Conservation (phyloP, 2,113 vertebrate genomes). For the Nothoprocta perdicaria region DNA sequence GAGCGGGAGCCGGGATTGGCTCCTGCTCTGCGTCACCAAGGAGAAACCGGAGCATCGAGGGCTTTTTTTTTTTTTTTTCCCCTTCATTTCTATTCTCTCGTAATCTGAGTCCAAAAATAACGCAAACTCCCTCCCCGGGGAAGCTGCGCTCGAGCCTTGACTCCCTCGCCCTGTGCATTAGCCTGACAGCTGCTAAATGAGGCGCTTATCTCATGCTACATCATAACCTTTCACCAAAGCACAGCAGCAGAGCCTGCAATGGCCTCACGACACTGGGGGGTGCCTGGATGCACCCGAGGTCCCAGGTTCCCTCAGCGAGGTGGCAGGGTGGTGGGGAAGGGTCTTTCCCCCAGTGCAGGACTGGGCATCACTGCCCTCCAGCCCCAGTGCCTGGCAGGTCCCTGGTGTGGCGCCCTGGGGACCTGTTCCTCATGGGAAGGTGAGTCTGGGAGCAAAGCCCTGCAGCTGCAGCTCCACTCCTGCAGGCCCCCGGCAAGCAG, state of each 20-base stretch:
- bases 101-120: constrained; percentile 49
- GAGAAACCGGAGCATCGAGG: neutral
- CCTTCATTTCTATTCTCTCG: constrained; percentile 47
- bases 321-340: rapidly evolving
- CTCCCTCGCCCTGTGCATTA: constrained; percentile 10
- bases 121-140: constrained; percentile 19
- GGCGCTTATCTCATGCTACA: constrained; percentile 16
- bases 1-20: neutral
- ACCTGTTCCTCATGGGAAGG: too few relatives aligned
- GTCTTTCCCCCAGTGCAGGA: neutral
- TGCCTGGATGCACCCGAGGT: neutral
- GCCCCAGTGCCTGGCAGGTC: too few relatives aligned
- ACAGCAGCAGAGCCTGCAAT: neutral
- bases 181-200: constrained; percentile 21
- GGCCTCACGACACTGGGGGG: too few relatives aligned
- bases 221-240: neutral
- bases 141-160: constrained; percentile 12
- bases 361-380: neutral
- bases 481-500: too few relatives aligned
- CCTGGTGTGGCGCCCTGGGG: too few relatives aligned
- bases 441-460: too few relatives aligned
- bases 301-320: neutral
- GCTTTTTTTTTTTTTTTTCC: neutral
- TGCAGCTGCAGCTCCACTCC: too few relatives aligned
- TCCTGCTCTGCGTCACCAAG: neutral